These are phyloP conservation scores for Chrysotoxum bicinctum DNA, from an alignment of 2,888 invertebrate species.

Conservation along the genomic window DNA sequence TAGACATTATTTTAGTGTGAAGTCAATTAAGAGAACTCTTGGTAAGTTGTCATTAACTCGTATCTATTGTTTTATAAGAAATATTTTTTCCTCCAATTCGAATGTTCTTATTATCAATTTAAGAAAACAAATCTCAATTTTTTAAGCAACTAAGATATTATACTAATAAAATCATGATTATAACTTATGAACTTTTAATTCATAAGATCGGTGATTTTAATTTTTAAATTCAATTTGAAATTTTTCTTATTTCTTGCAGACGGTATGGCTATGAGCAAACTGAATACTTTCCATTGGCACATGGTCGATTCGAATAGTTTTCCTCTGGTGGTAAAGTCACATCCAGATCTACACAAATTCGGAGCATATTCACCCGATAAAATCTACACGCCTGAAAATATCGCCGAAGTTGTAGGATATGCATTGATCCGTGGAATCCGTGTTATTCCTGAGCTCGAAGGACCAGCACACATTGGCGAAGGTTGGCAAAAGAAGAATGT, in stretches of 20 bases:
- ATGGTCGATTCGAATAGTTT: constrained; percentile 95
- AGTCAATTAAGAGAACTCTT: constrained; percentile 87
- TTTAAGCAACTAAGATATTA: too few species aligned
- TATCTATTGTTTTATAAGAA: too few species aligned
- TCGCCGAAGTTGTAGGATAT: constrained; percentile 84
- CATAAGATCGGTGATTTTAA: too few species aligned
- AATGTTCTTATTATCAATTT: too few species aligned
- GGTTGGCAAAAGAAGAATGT: constrained; percentile 87
- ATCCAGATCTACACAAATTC: constrained; percentile 85
- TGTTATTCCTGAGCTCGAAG: constrained; percentile 93
- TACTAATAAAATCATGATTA: too few species aligned
- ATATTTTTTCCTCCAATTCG: too few species aligned
- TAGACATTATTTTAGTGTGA: constrained; percentile 89
- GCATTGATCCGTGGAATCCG: constrained; percentile 88
- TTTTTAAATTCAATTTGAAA: not conserved
- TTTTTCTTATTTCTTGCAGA: constrained; percentile 81
- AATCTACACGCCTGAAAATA: constrained; percentile 83
- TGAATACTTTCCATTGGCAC: constrained; percentile 96
- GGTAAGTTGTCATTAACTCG: constrained; percentile 77
- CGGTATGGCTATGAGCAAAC: constrained; percentile 92
- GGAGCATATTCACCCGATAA: constrained; percentile 89
- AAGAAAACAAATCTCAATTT: too few species aligned
- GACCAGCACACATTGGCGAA: constrained; percentile 92
- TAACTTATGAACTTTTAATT: too few species aligned
- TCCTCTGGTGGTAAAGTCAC: constrained; percentile 88